These are phyloP conservation scores for Gymnothorax javanicus DNA, from an alignment of 2,797 vertebrate genomes.

Conservation along the genomic window DNA sequence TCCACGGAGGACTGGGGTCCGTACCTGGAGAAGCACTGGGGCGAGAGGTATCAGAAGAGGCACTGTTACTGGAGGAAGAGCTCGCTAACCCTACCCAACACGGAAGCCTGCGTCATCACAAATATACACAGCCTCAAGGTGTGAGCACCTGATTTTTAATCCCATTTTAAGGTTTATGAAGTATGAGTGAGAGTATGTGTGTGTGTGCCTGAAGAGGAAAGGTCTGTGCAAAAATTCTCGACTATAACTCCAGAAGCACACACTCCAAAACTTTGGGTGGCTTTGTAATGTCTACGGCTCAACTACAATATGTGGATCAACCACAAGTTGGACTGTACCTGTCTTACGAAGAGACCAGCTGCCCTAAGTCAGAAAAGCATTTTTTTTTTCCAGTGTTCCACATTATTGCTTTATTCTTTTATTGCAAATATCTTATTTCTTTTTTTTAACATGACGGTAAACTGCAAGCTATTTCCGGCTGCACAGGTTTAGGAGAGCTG, in stretches of 20 bases:
- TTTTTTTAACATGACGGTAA: not conserved
- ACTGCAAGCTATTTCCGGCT: not conserved
- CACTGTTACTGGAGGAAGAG: slow-evolving; percentile 7
- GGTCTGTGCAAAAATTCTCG: not conserved
- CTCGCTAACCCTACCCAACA: not conserved
- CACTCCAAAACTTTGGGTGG: not conserved
- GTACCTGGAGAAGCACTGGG: slow-evolving; percentile 78
- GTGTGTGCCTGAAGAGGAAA: not conserved
- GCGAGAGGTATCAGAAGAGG: slow-evolving; percentile 74
- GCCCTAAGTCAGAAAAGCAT: not conserved
- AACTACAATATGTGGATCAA: not conserved
- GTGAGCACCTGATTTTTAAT: slow-evolving; percentile 1
- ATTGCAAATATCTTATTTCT: not conserved
- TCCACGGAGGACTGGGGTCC: slow-evolving; percentile 86
- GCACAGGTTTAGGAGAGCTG: not conserved
- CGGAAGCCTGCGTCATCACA: slow-evolving; percentile 46
- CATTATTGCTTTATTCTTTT: not conserved
- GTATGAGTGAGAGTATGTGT: not conserved
- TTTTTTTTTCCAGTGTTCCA: not conserved
- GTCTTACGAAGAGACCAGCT: not conserved
- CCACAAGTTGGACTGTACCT: not conserved
- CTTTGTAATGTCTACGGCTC: not conserved
- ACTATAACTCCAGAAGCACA: not conserved
- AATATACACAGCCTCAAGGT: slow-evolving; percentile 53
- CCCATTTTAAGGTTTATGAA: not conserved